Conservation (phyloP, 2,797 vertebrate genomes). For the Chrosomus eos region DNA sequence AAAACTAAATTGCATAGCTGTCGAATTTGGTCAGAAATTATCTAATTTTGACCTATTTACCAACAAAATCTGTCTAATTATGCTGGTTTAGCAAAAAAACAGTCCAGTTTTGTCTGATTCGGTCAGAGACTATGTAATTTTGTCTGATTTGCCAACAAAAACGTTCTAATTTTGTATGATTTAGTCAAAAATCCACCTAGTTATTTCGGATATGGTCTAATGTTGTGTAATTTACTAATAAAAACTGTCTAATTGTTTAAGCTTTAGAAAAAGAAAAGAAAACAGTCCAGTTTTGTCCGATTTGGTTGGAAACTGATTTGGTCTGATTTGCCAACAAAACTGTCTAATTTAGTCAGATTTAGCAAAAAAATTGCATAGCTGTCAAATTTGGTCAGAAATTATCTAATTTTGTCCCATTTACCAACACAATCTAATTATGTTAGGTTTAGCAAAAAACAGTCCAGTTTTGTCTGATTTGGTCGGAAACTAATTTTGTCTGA, state of each 20-base stretch:
- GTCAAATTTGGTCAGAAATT: background rate
- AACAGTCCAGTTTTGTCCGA: accelerated
- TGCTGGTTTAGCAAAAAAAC: too few species aligned
- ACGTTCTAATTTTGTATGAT: background rate
- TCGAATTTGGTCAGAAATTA: background rate
- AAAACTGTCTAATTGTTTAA: background rate
- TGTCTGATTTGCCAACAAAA: background rate
- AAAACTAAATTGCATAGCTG: background rate
- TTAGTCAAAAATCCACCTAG: background rate
- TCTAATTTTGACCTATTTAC: too few species aligned
- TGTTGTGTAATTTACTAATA: background rate
- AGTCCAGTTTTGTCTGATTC: too few species aligned
- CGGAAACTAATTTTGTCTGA: background rate
- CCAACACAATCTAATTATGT: too few species aligned
- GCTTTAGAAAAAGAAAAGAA: too few species aligned
- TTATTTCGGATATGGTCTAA: background rate
- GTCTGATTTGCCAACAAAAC: background rate
- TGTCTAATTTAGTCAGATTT: background rate
- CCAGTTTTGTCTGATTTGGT: too few species aligned
- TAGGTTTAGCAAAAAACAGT: too few species aligned
- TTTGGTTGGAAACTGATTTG: background rate
- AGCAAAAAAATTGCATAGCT: too few species aligned
- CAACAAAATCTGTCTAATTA: too few species aligned
- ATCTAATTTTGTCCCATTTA: background rate
- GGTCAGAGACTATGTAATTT: background rate